phyloP scores from a whole-genome alignment of 2,888 invertebrate species.

The Microctonus brassicae region DNA sequence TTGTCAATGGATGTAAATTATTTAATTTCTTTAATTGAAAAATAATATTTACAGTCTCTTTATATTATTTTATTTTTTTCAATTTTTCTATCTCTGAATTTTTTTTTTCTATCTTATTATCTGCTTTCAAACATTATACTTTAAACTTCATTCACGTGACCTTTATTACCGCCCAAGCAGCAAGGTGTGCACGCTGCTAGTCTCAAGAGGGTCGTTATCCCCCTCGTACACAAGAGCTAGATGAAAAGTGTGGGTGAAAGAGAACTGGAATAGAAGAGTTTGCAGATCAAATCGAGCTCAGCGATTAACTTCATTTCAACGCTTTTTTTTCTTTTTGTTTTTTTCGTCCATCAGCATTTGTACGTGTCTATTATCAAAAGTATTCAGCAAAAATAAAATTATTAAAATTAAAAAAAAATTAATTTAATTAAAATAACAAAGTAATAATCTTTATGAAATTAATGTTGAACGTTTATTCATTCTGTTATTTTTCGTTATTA shows the following conservation, averaged over 20 bases:
- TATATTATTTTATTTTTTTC: background rate
- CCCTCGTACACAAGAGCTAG: background rate
- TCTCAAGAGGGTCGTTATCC: constrained; percentile 24
- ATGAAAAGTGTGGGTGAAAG: background rate
- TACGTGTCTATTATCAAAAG: background rate
- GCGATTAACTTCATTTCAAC: background rate
- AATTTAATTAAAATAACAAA: too few relatives aligned
- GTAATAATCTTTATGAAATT: too few relatives aligned
- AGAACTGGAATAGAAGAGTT: background rate
- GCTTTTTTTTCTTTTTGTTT: background rate
- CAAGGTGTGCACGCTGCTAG: constrained; percentile 9
- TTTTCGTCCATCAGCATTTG: background rate
- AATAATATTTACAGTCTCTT: background rate
- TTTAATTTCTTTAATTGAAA: background rate
- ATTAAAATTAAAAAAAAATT: background rate
- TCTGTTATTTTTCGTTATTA: background rate
- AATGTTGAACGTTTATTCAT: background rate
- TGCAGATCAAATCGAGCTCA: background rate
- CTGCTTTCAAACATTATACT: constrained; percentile 1
- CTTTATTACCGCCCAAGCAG: constrained; percentile 11
- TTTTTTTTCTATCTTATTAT: background rate
- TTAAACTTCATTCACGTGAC: constrained; percentile 20
- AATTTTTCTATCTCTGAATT: background rate
- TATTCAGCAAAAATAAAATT: background rate
- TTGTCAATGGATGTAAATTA: background rate